Evolutionary conservation across 2,113 vertebrate species (phyloP).

Genomic region (Panthera uncia): DNA sequence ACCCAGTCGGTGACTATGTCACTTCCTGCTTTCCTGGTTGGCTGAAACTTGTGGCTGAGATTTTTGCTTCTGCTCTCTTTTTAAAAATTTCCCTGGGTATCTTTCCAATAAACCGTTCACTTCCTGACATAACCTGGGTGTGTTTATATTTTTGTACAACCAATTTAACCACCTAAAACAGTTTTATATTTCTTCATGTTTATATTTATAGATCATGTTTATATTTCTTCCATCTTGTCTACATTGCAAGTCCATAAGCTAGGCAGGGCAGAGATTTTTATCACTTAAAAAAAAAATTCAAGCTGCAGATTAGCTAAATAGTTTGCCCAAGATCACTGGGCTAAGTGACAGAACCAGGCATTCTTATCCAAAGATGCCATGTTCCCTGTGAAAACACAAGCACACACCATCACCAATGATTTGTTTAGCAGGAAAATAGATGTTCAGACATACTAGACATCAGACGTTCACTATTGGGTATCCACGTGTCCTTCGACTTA

Average conservation of each 20-base stretch:
- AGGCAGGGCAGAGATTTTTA: neutral
- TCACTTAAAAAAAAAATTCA: neutral
- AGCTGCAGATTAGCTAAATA: neutral
- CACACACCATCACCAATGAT: neutral
- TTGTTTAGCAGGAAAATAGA: neutral
- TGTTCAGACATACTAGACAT: neutral
- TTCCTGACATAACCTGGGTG: neutral
- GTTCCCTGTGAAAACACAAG: neutral
- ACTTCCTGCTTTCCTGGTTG: constrained; percentile 4
- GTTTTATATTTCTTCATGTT: neutral
- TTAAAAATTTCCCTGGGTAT: neutral
- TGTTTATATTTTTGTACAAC: neutral
- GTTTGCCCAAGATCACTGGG: neutral
- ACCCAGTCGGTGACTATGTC: neutral
- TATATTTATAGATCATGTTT: neutral
- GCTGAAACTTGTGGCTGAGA: neutral
- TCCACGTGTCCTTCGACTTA: neutral
- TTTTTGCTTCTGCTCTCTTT: neutral
- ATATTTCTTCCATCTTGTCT: neutral
- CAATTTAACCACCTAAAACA: neutral
- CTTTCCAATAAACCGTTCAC: neutral
- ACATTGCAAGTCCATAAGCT: neutral
- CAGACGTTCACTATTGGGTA: neutral
- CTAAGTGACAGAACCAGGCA: neutral
- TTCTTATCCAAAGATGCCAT: neutral